These are phyloP conservation scores for Poecilia picta DNA, from an alignment of 2,797 vertebrate species.

Conservation along the genomic window DNA sequence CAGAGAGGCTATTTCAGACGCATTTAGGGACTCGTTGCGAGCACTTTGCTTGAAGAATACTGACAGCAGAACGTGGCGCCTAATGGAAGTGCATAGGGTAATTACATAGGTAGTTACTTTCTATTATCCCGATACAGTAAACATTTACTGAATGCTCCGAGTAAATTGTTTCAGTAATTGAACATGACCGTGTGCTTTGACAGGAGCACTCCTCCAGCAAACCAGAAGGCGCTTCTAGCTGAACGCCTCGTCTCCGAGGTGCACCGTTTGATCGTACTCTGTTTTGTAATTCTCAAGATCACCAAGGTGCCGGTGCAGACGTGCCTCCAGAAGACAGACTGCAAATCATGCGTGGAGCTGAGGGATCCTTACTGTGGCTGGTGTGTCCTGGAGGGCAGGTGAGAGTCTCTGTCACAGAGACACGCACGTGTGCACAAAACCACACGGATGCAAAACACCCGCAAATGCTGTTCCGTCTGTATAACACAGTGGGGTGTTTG, in stretches of 20 bases:
- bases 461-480: slow-evolving; percentile 58
- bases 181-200: slow-evolving; percentile 16
- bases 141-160: slow-evolving; percentile 17
- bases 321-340: slow-evolving; percentile 84
- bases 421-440: slow-evolving; percentile 17
- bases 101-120: slow-evolving; percentile 8
- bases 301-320: slow-evolving; percentile 90
- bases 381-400: slow-evolving; percentile 95
- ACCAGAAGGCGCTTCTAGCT: slow-evolving; percentile 16
- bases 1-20: slow-evolving; percentile 1
- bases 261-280: slow-evolving; percentile 46
- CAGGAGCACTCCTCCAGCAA: slow-evolving; percentile 26
- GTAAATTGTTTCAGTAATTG: slow-evolving; percentile 22
- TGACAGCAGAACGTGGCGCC: not conserved
- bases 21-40: not conserved
- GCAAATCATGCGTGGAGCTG: slow-evolving; percentile 85
- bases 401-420: slow-evolving; percentile 45
- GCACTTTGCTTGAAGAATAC: not conserved
- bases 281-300: slow-evolving; percentile 79
- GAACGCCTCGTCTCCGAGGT: slow-evolving; percentile 38
- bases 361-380: slow-evolving; percentile 97
- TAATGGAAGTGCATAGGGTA: slow-evolving; percentile 10
- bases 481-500: slow-evolving; percentile 63
- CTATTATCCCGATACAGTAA: slow-evolving; percentile 8
- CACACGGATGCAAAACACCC: slow-evolving; percentile 41